Evolutionary conservation across 2,113 vertebrate species (phyloP).

Genomic region (Prochilodus magdalenae): DNA sequence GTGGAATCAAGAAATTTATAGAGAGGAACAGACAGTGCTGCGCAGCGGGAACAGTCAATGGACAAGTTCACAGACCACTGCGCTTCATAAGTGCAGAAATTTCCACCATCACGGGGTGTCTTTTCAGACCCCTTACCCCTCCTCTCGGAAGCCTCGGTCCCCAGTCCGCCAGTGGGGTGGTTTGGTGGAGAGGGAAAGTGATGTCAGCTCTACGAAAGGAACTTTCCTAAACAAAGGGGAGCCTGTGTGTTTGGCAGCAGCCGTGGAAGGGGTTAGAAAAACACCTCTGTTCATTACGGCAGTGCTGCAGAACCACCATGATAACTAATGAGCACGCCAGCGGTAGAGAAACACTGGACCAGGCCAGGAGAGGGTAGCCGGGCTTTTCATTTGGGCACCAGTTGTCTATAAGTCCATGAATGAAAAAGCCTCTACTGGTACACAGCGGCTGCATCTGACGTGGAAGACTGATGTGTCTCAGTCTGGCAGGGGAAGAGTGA

Average conservation of each 20-base stretch:
- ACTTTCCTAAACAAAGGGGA: conserved; percentile 49
- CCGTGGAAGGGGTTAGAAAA: conserved; percentile 42
- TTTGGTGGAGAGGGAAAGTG: conserved; percentile 33
- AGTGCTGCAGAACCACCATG: conserved; percentile 34
- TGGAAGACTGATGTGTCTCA: neutral
- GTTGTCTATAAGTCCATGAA: neutral
- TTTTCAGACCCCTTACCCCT: neutral
- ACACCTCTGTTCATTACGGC: conserved; percentile 49
- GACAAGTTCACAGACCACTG: neutral
- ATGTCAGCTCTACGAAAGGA: conserved; percentile 55
- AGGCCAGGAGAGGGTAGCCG: neutral
- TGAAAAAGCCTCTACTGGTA: neutral
- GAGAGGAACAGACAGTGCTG: neutral
- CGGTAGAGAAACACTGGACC: neutral
- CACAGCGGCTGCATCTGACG: neutral
- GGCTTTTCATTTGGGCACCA: conserved; percentile 6
- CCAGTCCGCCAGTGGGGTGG: conserved; percentile 12
- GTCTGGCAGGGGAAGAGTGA: neutral
- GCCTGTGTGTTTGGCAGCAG: conserved; percentile 41
- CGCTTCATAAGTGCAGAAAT: neutral
- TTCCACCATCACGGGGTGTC: conserved; percentile 7
- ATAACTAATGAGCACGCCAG: conserved; percentile 49
- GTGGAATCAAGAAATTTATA: neutral
- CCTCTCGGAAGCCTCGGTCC: neutral
- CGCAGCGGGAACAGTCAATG: neutral